Evolutionary conservation across 2,888 invertebrate genomes (phyloP).

Genomic region (Ptycholaimellus sp.): DNA sequence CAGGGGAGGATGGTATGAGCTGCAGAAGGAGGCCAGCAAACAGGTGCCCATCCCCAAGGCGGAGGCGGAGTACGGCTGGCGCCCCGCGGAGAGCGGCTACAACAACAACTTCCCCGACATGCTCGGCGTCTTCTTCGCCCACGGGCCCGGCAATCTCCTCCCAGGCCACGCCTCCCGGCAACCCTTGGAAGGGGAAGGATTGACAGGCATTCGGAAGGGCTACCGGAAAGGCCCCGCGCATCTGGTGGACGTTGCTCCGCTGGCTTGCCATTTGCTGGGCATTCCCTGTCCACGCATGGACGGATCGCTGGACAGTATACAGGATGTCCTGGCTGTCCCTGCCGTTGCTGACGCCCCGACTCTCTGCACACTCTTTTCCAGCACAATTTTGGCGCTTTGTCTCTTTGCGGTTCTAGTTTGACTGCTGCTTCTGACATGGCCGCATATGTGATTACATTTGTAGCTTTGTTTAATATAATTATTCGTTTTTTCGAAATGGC

Average conservation of each 20-base stretch:
- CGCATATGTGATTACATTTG: no score
- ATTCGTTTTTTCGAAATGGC: no score
- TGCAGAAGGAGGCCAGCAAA: neutral
- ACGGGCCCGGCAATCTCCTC: slow-evolving; percentile 15
- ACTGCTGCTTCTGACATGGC: no score
- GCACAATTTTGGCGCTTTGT: no score
- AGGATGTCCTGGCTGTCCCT: no score
- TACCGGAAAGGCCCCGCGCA: slow-evolving; percentile 11
- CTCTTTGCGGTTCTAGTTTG: no score
- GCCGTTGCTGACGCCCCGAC: no score
- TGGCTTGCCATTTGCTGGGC: slow-evolving; percentile 12
- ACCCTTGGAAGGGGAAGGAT: neutral
- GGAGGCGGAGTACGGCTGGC: neutral
- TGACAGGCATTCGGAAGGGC: slow-evolving; percentile 4
- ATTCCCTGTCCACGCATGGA: neutral
- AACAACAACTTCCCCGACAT: slow-evolving; percentile 13
- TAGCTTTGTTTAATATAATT: no score
- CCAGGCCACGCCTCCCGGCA: neutral
- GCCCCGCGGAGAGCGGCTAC: slow-evolving; percentile 8
- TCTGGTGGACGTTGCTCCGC: slow-evolving; percentile 12
- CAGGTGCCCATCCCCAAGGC: neutral
- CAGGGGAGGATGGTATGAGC: no score
- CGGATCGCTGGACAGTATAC: no score
- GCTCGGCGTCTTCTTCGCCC: slow-evolving; percentile 12
- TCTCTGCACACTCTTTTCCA: no score